Evolutionary conservation across 1,140 invertebrate genomes (phyloP), one percentile per base, ranked within the genome.

Genomic region (Psix sp.): DNA sequence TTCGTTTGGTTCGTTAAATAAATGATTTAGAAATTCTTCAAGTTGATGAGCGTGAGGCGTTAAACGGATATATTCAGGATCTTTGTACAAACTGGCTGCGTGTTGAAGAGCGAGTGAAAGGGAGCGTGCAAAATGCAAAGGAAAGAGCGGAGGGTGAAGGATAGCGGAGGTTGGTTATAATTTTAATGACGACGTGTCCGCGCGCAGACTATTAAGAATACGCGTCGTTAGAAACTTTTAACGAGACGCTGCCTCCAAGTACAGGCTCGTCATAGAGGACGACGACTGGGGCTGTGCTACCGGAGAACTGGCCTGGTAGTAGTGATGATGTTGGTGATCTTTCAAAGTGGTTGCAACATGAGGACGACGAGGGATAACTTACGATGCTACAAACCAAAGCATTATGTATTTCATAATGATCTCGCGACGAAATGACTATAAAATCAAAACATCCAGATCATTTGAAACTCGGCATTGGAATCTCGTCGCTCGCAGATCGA

Each of bases 211-310:
- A 86, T 86, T 87, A 86, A 87, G 85, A 86, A 87, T 86, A 86
- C 86, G 85, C 84, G 86, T 87, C 81, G 84, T 84, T 87, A 86
- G 84, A 86, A 87, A 87, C 85, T 87, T 87, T 87, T 87, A 87
- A 87, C 84, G 86, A 87, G 85, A 83, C 80, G 81, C 77, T 78
- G 78, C 74, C 51, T 57, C 40, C 52, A 60, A 65, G 71, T 73
- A 62, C 71, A 72, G 56, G 48, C 52, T 68, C 68, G 57, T 48
- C 66, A 62, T 48, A 62, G 63, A 67, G 59, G 65, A 51, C 62
- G 57, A 43, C 62, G 54, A 45, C 46, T 35, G 56, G 21, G 56
- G 31, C 52, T 20, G 45, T 40, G 59, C 33, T 59, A 57, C 45
- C 46, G 52, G 43, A 66, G 62, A 59, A 68, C 60, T 56, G 51